Percentiles rank a stretch among this genome's conserved stretches.
Conservation (phyloP, 2,888 invertebrate genomes). For the Leucophora obtusa region DNA sequence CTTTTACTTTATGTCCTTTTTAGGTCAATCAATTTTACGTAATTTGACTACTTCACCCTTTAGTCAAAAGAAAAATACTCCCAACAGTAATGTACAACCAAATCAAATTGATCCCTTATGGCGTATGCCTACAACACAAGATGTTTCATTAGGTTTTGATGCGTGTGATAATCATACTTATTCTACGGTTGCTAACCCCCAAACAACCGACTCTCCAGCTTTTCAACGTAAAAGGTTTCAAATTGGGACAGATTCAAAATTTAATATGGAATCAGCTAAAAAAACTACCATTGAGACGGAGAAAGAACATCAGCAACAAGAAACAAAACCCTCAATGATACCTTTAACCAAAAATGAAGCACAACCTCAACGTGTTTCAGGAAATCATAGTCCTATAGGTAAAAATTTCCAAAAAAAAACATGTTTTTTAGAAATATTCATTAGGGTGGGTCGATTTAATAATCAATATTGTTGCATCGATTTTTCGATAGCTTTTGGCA, state of each 20-base stretch:
- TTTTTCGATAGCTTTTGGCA: too few species aligned
- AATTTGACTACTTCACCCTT: slow-evolving; percentile 78
- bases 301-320: slow-evolving; percentile 56
- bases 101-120: slow-evolving; percentile 68
- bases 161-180: slow-evolving; percentile 56
- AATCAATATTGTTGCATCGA: too few species aligned
- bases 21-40: slow-evolving; percentile 77
- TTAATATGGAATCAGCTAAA: slow-evolving; percentile 35
- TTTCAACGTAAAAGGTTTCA: slow-evolving; percentile 70
- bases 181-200: slow-evolving; percentile 49
- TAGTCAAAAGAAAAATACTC: slow-evolving; percentile 76
- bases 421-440: too few species aligned
- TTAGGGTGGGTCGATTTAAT: too few species aligned
- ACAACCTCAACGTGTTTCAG: slow-evolving; percentile 78
- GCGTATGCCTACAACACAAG: slow-evolving; percentile 65
- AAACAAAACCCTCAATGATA: slow-evolving; percentile 62
- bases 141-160: slow-evolving; percentile 64
- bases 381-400: slow-evolving; percentile 87
- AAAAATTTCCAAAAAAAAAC: too few species aligned
- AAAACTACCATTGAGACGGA: slow-evolving; percentile 36
- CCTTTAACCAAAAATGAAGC: slow-evolving; percentile 67
- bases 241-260: slow-evolving; percentile 48
- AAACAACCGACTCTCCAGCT: slow-evolving; percentile 60
- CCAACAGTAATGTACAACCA: slow-evolving; percentile 59
- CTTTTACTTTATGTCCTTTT: neutral